Base-by-base conservation (phyloP, 2,113 vertebrate genomes). In the Megaceryle maxima region DNA sequence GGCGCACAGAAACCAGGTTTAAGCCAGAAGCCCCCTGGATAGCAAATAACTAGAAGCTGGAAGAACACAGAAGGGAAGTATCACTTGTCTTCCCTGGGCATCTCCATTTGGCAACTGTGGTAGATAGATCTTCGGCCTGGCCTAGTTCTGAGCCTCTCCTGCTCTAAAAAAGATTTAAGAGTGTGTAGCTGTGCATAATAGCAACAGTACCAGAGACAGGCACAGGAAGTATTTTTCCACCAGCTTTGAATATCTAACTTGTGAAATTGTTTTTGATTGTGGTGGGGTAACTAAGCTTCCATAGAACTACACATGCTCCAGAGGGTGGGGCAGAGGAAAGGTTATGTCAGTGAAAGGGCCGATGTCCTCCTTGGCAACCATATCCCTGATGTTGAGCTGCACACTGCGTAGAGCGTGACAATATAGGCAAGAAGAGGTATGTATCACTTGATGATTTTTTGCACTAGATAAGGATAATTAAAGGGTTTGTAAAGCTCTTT, bases 71-170 rank as follows among this genome's bases (percentile, higher is more conserved):
- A 80, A 70, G 13, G 43, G 17, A 78, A 37, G 9, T 80, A 15
- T 16, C 0, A 0, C 9, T 1, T 13, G 8, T 69, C 51, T 74
- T 89, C 31, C 16, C 17, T 39, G 31, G 15, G 25, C 16, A 25
- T 76, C 35, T 79, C 70, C 5, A 22, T 15, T 10, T 81, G 55
- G 41, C 6, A 7, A 0, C 63, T 77, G 28, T 44, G 24, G 5
- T 33, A 39, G 4, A 59, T 68, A 63, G 33, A 25, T 53, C 48
- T 76, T 88, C 3, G 7, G 22, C 35, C 25, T 26, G 6, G 72
- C 43, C 8, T 21, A 50, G n/a, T 56, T 83, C 19, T 59, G 55
- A 83, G 22, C 50, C 13, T 57, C 26, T 77, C 21, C 28, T 57
- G 12, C 24, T 77, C 26, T 33, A 60, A 28, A 77, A 35, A 60